Evolutionary conservation across 2,888 invertebrate genomes (phyloP).

Genomic region (Cephus pulcher): DNA sequence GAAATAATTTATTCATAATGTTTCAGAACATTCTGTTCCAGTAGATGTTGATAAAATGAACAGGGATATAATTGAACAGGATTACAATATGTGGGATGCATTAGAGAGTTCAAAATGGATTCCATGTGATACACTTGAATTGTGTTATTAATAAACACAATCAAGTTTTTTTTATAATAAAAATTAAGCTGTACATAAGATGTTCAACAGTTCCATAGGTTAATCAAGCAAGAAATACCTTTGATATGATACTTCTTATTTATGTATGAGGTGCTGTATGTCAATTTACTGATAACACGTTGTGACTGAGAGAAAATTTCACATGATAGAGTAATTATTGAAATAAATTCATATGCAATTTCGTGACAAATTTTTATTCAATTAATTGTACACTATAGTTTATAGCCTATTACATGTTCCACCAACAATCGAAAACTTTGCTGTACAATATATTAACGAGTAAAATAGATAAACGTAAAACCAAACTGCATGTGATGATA

Average conservation of each 20-base stretch:
- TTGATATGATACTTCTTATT: not conserved
- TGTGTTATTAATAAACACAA: slow-evolving; percentile 61
- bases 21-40: slow-evolving; percentile 79
- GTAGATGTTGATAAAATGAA: slow-evolving; percentile 83
- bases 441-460: not conserved
- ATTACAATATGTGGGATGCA: slow-evolving; percentile 83
- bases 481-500: not conserved
- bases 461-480: not conserved
- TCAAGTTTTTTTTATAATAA: slow-evolving; percentile 9
- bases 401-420: not conserved
- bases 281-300: not conserved
- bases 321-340: not conserved
- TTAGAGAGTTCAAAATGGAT: slow-evolving; percentile 87
- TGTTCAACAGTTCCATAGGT: not conserved
- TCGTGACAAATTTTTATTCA: not conserved
- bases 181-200: not conserved
- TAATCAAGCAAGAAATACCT: not conserved
- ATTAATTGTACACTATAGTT: not conserved
- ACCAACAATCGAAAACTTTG: not conserved
- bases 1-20: slow-evolving; percentile 26
- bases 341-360: not conserved
- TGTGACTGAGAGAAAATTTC: not conserved
- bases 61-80: slow-evolving; percentile 80
- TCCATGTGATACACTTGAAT: slow-evolving; percentile 80
- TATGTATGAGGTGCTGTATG: not conserved